Evolutionary conservation across 35 echinoderm and acorn worm species (phyloP), one percentile per base, ranked within the genome.

Genomic region (Acanthaster planci): DNA sequence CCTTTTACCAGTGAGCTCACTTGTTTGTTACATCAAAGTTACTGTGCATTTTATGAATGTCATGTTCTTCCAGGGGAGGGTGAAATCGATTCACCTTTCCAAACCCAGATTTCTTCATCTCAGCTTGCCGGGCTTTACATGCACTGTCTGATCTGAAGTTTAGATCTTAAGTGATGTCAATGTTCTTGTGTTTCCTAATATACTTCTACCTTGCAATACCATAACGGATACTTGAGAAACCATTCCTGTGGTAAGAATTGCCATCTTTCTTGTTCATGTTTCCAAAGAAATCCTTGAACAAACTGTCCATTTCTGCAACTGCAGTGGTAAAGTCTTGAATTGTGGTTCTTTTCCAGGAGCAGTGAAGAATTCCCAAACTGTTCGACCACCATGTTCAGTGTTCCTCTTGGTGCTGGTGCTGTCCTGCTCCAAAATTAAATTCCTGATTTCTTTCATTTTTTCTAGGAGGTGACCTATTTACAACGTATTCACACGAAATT

Each of bases 31-130:
- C 7, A 79, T 87, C 51, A 55, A 87, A 78, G 16, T 54, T 47
- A 35, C 68, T 37, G 82, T 87, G 59, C 75, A 87, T 21, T 38
- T 40, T 87, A 19, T 8, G 9, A 36, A 87, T 47, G 68, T 79
- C 85, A 79, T 35, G 77, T 55, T 78, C 76, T 77, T 87, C 67
- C 77, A 87, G 37, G 22, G 76, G 29, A 7, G 52, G 9, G 51
- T 87, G n/a, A n/a, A n/a, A 50, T 31, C 57, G 72, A 54, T 2
- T 76, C 27, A 27, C 40, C 29, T 79, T 75, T 34, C 85, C 85
- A 39, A 77, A 51, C 36, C 75, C 72, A 37, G 51, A 17, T 87
- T 57, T 78, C 68, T 87, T 78, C 26, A 87, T 14, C 85, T 87
- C 32, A n/a, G 39, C 75, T 52, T 81, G 16, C 23, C 26, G 4